Evolutionary conservation across 2,888 invertebrate species (phyloP).

Genomic region (Phalera bucephala): DNA sequence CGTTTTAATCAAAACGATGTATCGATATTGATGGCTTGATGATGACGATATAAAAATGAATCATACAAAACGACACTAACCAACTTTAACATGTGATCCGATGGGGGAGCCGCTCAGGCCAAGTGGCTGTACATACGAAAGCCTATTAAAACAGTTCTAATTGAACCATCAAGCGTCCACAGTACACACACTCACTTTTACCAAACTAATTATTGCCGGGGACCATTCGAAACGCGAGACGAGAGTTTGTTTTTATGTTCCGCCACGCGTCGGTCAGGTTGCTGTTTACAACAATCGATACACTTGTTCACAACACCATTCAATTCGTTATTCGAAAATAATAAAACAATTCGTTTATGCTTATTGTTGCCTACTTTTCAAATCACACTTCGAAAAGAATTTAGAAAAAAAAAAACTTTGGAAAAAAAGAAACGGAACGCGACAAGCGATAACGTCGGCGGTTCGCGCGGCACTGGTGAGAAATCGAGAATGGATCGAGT

Average conservation of each 20-base stretch:
- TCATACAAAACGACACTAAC: constrained; percentile 55
- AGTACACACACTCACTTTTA: constrained; percentile 79
- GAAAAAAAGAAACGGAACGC: constrained; percentile 36
- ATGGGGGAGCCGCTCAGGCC: constrained; percentile 43
- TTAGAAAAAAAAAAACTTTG: constrained; percentile 38
- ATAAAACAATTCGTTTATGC: constrained; percentile 43
- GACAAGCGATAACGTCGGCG: constrained; percentile 53
- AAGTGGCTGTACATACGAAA: constrained; percentile 52
- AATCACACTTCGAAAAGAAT: constrained; percentile 56
- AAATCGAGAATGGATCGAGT: constrained; percentile 62
- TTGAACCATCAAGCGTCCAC: constrained; percentile 71
- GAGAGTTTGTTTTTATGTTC: constrained; percentile 69
- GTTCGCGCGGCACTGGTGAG: constrained; percentile 71
- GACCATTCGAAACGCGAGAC: constrained; percentile 69
- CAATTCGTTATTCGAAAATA: constrained; percentile 60
- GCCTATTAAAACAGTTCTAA: constrained; percentile 66
- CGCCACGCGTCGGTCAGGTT: constrained; percentile 63
- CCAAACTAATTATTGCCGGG: constrained; percentile 72
- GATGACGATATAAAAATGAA: constrained; percentile 28
- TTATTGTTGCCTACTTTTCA: constrained; percentile 45
- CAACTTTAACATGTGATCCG: constrained; percentile 72
- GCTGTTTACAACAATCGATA: constrained; percentile 42
- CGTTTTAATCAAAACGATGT: constrained; percentile 6
- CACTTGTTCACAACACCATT: constrained; percentile 67
- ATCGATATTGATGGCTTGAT: constrained; percentile 15